Base-by-base conservation (phyloP, 2,888 invertebrate genomes). In the Eristalis tenax region DNA sequence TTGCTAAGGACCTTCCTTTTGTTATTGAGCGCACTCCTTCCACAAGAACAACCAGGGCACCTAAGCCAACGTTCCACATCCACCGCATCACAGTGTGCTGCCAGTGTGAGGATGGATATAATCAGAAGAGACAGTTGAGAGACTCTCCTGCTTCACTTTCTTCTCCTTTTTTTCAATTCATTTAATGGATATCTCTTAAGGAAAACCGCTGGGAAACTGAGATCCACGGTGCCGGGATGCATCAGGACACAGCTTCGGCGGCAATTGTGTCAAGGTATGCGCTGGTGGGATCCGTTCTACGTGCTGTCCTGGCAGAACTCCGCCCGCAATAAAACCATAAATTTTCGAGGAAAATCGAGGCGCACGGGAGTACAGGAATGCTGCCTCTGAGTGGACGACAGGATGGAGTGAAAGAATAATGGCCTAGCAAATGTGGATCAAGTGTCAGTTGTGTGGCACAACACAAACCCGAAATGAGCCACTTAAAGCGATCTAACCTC, bases 151-250 rank as follows among this genome's bases (percentile, higher is more conserved):
- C 50, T 63, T 73, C 50, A 59, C 23, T 1, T 22, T 64, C 43
- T 15, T 23, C 59, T 77, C 1, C 35, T 56, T 82, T 74, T 78
- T 82, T 78, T 26, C 86, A 86, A 82, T 86, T 75, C 78, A 26
- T 78, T 82, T 86, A 86, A 86, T 86, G 86, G 86, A 82, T 73
- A 56, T 77, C 69, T 61, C 69, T 56, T 77, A 26, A 85, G 70
- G 23, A 70, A 50, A 74, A 73, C 79, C 79, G 59, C 71, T 66
- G 65, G 71, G 71, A 65, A 56, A 32, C 65, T 35, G 1, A 8
- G 18, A 11, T 35, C 5, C 18, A n/a, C 38, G 64, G 13, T 4
- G 59, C 23, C n/a, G 38, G 22, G 18, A 63, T 22, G 22, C 56
- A 66, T 43, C n/a, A 50, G 43, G 26, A 26, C 11, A 28, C 23